A percentile compares a stretch with the other conserved stretches of the same genome.
Evolutionary conservation across 1,140 invertebrate genomes (phyloP).

Genomic region (Drosophila kohkoa): DNA sequence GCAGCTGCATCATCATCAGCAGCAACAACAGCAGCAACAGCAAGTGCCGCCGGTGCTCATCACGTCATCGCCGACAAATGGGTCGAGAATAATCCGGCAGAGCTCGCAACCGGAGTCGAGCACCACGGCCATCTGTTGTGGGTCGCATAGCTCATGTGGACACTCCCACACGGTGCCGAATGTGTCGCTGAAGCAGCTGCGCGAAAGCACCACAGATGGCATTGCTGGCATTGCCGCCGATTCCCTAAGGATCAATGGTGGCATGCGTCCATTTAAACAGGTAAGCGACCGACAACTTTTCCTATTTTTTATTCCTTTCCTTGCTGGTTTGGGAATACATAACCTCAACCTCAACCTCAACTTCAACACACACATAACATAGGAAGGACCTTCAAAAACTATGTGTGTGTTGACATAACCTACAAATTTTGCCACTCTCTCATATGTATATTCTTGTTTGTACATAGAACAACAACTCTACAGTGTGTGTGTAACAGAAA

Average conservation of each 20-base stretch:
- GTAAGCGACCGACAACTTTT: constrained; percentile 86
- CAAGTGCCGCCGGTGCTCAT: constrained; percentile 89
- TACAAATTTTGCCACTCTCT: background rate
- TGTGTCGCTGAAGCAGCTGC: constrained; percentile 92
- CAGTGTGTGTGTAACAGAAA: background rate
- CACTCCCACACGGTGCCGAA: constrained; percentile 88
- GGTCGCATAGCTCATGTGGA: constrained; percentile 86
- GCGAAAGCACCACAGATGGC: constrained; percentile 91
- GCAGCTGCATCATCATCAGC: constrained; percentile 39
- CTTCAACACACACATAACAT: background rate
- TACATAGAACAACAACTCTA: constrained; percentile 5
- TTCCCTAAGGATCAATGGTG: constrained; percentile 97
- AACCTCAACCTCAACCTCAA: background rate
- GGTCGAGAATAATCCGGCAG: constrained; percentile 93
- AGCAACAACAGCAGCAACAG: constrained; percentile 48
- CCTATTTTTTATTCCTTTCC: background rate
- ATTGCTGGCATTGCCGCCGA: constrained; percentile 99
- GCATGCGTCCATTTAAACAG: constrained; percentile 98
- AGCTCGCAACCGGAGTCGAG: constrained; percentile 95
- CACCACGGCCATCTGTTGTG: constrained; percentile 86
- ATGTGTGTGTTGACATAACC: constrained; percentile 22
- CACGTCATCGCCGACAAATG: constrained; percentile 88
- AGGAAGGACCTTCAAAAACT: background rate
- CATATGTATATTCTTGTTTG: background rate
- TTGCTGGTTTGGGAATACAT: constrained; percentile 12